Evolutionary conservation across 2,797 vertebrate genomes (phyloP).

Genomic region (Phrynocephalus vlangalii): DNA sequence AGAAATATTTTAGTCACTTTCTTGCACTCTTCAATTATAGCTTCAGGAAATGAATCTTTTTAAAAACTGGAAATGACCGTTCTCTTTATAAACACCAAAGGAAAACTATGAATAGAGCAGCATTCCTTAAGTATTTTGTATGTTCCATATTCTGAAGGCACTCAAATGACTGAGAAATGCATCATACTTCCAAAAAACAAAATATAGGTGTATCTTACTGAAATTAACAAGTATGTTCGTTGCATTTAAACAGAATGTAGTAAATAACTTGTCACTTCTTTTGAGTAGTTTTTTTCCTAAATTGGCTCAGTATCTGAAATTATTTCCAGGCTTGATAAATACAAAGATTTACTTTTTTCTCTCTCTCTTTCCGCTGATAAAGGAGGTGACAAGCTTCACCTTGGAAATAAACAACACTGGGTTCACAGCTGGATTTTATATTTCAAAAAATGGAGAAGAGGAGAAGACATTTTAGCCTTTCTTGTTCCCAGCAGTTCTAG

Average conservation of each 20-base stretch:
- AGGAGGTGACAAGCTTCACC: background rate
- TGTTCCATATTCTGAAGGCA: background rate
- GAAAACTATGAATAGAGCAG: background rate
- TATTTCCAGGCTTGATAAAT: background rate
- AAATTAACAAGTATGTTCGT: background rate
- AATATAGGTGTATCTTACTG: background rate
- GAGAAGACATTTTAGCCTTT: too few species aligned
- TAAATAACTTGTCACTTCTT: too few species aligned
- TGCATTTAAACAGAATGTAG: background rate
- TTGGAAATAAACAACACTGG: too few species aligned
- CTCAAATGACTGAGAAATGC: background rate
- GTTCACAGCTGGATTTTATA: too few species aligned
- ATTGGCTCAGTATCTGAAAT: background rate
- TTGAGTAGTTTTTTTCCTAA: background rate
- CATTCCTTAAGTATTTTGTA: background rate
- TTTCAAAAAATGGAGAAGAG: too few species aligned
- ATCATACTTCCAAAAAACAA: background rate
- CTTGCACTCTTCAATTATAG: background rate
- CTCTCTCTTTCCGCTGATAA: background rate
- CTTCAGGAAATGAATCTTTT: background rate
- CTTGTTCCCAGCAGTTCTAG: too few species aligned
- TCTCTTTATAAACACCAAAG: background rate
- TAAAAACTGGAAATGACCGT: background rate
- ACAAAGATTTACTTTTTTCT: background rate
- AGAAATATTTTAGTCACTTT: background rate